Evolutionary conservation across 2,888 invertebrate genomes (phyloP).

Genomic region (Diloba caeruleocephala): DNA sequence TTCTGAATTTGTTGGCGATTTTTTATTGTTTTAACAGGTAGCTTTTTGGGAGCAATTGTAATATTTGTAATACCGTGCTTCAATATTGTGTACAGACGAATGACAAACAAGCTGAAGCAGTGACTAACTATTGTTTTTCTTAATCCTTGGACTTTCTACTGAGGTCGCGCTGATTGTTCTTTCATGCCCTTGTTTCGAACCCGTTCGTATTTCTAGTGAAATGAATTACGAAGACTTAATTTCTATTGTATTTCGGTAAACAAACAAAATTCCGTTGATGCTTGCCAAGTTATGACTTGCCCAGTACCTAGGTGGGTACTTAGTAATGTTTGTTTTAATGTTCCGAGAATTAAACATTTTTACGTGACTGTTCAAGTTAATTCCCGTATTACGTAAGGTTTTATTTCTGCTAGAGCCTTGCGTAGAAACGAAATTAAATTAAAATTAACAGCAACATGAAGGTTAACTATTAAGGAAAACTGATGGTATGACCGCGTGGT

Average conservation of each 20-base stretch:
- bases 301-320: conserved; percentile 1
- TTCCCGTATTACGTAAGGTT: conserved; percentile 15
- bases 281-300: conserved; percentile 35
- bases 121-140: conserved; percentile 44
- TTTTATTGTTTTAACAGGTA: no score
- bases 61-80: background rate
- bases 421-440: background rate
- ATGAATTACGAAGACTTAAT: conserved; percentile 43
- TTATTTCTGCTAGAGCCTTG: conserved; percentile 4
- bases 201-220: conserved; percentile 48
- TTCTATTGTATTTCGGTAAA: conserved; percentile 48
- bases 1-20: no score
- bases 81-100: background rate
- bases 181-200: conserved; percentile 47
- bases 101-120: conserved; percentile 27
- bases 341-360: conserved; percentile 47
- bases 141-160: conserved; percentile 63
- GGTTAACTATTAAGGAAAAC: conserved; percentile 1
- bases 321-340: conserved; percentile 37
- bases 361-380: conserved; percentile 32
- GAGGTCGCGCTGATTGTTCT: conserved; percentile 52
- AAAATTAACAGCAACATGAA: background rate
- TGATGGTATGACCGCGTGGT: background rate
- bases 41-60: no score
- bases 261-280: conserved; percentile 25